Percentiles rank a stretch among this genome's conserved stretches.
Evolutionary conservation across 1,140 invertebrate species (phyloP).

Genomic region (Coenobita brevimanus): DNA sequence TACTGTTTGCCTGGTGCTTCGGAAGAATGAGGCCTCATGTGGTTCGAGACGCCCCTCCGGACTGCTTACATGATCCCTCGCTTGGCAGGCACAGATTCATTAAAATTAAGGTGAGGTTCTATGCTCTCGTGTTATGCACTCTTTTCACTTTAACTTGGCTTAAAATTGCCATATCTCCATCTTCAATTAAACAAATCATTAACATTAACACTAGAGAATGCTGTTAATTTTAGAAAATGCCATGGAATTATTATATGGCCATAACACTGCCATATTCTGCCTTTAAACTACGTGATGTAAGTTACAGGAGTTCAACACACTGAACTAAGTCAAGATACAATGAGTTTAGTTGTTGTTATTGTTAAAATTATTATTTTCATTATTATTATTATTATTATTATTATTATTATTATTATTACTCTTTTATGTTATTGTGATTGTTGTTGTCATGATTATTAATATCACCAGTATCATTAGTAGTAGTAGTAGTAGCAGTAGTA

Average conservation of each 20-base stretch:
- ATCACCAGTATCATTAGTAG: too few relatives aligned
- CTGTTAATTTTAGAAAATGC: background rate
- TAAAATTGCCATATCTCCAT: too few relatives aligned
- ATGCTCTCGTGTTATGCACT: background rate
- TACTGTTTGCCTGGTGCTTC: background rate
- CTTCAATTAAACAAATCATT: background rate
- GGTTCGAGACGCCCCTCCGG: slow-evolving; percentile 20
- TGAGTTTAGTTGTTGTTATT: too few relatives aligned
- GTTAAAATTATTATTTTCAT: too few relatives aligned
- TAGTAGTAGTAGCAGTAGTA: too few relatives aligned
- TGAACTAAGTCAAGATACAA: background rate
- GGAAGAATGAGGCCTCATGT: background rate
- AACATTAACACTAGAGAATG: background rate
- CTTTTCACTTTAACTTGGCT: too few relatives aligned
- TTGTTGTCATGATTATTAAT: too few relatives aligned
- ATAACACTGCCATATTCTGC: background rate
- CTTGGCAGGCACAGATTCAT: slow-evolving; percentile 51
- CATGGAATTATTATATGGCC: too few relatives aligned
- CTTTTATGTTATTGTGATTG: too few relatives aligned
- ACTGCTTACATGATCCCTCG: slow-evolving; percentile 34
- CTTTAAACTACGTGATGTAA: background rate
- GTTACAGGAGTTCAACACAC: background rate
- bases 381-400: too few relatives aligned
- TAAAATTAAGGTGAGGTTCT: slow-evolving; percentile 25
- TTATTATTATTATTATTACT: too few relatives aligned